Evolutionary conservation across 2,113 vertebrate genomes (phyloP).

Genomic region (Azemiops feae): DNA sequence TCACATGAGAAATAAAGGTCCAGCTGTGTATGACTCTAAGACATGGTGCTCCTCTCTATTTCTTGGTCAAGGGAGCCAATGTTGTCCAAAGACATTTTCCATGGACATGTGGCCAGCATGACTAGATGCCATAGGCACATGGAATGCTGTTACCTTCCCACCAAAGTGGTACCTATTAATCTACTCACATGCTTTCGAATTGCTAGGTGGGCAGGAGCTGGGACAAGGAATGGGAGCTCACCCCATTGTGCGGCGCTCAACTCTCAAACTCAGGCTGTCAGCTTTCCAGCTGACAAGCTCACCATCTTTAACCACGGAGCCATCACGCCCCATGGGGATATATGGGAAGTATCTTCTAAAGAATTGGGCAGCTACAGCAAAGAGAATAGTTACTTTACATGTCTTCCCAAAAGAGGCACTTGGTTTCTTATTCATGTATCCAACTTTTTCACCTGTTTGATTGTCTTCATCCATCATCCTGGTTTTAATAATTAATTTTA

Average conservation of each 20-base stretch:
- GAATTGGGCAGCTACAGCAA: neutral
- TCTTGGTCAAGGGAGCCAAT: too few species aligned
- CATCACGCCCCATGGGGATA: neutral
- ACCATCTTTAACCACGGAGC: neutral
- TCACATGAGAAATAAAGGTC: neutral
- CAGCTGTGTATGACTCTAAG: neutral
- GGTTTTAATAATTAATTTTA: neutral
- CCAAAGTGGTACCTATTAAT: neutral
- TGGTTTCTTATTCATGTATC: neutral
- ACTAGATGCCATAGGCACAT: too few species aligned
- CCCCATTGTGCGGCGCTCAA: neutral
- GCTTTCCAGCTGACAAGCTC: neutral
- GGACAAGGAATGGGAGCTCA: neutral
- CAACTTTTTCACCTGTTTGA: neutral
- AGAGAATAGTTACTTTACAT: neutral
- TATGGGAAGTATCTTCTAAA: neutral
- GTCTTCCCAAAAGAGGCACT: neutral
- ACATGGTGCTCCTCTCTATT: neutral
- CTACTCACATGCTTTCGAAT: neutral
- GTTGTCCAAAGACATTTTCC: neutral
- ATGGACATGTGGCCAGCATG: neutral
- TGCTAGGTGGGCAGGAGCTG: neutral
- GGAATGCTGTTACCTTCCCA: neutral
- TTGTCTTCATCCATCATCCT: neutral
- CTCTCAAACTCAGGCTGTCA: neutral